phyloP scores from a whole-genome alignment of 1,140 invertebrate genomes.

The Papilio glaucus region DNA sequence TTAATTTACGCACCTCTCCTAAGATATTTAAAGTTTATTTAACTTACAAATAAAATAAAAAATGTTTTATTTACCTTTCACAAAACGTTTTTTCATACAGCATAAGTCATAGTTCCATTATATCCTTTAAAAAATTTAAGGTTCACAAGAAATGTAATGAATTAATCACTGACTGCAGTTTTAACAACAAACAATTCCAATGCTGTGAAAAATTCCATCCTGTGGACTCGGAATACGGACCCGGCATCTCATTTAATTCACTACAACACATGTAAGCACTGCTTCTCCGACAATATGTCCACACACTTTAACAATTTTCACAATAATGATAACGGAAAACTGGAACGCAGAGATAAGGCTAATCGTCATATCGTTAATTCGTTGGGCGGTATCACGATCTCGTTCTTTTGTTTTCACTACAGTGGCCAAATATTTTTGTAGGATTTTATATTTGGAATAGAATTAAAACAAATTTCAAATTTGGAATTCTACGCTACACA shows the following conservation, averaged over 20 bases:
- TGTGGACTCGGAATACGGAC: constrained; percentile 83
- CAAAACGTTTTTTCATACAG: neutral
- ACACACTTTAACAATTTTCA: constrained; percentile 17
- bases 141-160: constrained; percentile 79
- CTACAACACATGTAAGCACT: constrained; percentile 76
- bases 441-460: too few species aligned
- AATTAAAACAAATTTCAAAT: too few species aligned
- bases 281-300: neutral
- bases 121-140: constrained; percentile 56
- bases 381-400: neutral
- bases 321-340: constrained; percentile 17
- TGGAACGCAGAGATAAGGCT: constrained; percentile 9
- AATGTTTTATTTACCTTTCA: neutral
- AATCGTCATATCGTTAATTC: constrained; percentile 9
- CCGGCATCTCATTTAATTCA: constrained; percentile 84
- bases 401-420: neutral
- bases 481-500: too few species aligned
- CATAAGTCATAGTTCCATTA: neutral
- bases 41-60: neutral
- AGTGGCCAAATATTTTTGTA: too few species aligned
- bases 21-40: neutral
- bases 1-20: neutral
- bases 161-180: constrained; percentile 78
- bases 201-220: constrained; percentile 84
- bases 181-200: constrained; percentile 77